Evolutionary conservation across 1,140 invertebrate species (phyloP).

Genomic region (Hormaphis cornu): DNA sequence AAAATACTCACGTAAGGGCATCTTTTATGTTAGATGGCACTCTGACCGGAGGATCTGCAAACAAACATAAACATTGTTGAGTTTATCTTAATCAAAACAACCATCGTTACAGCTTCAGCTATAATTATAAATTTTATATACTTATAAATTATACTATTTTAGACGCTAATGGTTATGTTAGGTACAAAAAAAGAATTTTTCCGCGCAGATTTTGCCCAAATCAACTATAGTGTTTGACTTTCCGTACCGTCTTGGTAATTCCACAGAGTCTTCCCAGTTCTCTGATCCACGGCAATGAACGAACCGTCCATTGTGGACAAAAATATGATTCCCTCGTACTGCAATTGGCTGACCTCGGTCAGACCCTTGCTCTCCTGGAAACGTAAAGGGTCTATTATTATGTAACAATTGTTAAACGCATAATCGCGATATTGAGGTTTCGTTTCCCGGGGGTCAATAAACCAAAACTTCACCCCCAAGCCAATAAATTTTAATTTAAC

Average conservation of each 20-base stretch:
- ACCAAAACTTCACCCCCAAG: too few relatives aligned
- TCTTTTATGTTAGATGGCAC: conserved; percentile 52
- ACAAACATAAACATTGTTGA: conserved; percentile 36
- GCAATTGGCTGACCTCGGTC: conserved; percentile 48
- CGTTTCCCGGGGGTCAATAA: too few relatives aligned
- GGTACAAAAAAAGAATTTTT: conserved; percentile 32
- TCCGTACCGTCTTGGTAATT: conserved; percentile 79
- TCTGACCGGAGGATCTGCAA: conserved; percentile 66
- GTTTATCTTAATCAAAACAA: too few relatives aligned
- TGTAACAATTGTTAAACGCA: too few relatives aligned
- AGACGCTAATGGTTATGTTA: background rate
- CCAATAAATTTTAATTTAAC: too few relatives aligned
- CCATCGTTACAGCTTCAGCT: too few relatives aligned
- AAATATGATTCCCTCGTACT: conserved; percentile 50
- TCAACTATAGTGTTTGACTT: too few relatives aligned
- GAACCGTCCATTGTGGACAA: conserved; percentile 86
- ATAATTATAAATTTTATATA: too few relatives aligned
- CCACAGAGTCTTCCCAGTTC: conserved; percentile 77
- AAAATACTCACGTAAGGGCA: conserved; percentile 43
- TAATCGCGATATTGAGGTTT: too few relatives aligned
- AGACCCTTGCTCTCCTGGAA: conserved; percentile 4
- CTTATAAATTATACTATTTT: background rate
- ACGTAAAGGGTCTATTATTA: too few relatives aligned
- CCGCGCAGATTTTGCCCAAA: too few relatives aligned
- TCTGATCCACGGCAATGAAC: conserved; percentile 72